A percentile compares a stretch with the other conserved stretches of the same genome.
Evolutionary conservation across 2,797 vertebrate genomes (phyloP).

Genomic region (Meda fulgida): DNA sequence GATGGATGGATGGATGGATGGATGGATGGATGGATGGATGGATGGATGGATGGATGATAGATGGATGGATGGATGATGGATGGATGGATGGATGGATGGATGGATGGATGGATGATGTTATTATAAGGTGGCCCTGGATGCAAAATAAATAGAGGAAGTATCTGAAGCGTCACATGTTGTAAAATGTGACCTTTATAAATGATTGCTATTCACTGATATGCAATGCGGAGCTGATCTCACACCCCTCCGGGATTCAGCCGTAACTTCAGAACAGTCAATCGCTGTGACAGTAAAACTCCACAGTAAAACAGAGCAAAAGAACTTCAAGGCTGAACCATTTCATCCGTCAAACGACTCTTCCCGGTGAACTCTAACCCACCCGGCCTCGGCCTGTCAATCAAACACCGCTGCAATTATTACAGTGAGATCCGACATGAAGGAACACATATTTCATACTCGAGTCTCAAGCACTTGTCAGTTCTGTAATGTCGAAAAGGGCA

Average conservation of each 20-base stretch:
- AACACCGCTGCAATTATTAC: conserved; percentile 2
- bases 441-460: background rate
- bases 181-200: conserved; percentile 69
- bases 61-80: no score
- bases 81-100: no score
- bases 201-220: conserved; percentile 66
- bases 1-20: no score
- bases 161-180: conserved; percentile 33
- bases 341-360: background rate
- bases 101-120: no score
- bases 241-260: conserved; percentile 10
- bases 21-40: no score
- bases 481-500: conserved; percentile 39
- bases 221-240: no score
- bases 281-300: conserved; percentile 1
- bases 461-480: conserved; percentile 22
- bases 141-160: no score
- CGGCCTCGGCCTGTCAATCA: conserved; percentile 27
- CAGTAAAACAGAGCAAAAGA: background rate
- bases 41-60: no score
- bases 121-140: no score
- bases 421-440: background rate
- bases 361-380: background rate
- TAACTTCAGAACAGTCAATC: background rate
- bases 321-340: background rate